Base-by-base conservation (phyloP, 2,113 vertebrate genomes). In the Toxotes chatareus region DNA sequence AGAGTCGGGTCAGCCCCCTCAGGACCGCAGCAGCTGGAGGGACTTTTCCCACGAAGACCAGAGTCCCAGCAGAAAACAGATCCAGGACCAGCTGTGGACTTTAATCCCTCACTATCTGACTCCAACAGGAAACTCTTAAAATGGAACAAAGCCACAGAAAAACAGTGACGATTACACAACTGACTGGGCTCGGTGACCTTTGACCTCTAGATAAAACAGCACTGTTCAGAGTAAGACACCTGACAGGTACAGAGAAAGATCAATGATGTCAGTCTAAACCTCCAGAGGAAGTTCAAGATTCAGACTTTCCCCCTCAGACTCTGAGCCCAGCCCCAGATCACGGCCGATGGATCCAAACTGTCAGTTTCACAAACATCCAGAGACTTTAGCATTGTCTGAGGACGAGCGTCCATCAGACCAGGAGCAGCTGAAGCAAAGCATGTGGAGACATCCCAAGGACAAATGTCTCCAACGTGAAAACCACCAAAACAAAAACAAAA, bases 21-120 rank as follows among this genome's bases (percentile, higher is more conserved):
- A 34, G 38, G 47, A 66, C 73, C 68, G 65, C 32, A 7, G 19
- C 8, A 19, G 76, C 72, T 55, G 76, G 61, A 64, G 31, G 7
- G 46, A 85, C 16, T 46, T 42, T 84, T 90, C 87, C 83, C 86
- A 90, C 57, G 77, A 70, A 81, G 60, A 38, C 42, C 53, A 51
- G 32, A 10, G 56, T 86, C 72, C 72, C 73, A 78, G 51, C 73
- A 23, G 60, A 69, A 57, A 79, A 74, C 56, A 57, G 57, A 55
- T 47, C 65, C 27, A 36, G 62, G 62, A 76, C 38, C 86, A 89
- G 90, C 86, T 85, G 87, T 75, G 83, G 83, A 72, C 62, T 69
- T 74, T 71, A 71, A 51, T 49, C 79, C 72, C 60, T 3, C 49
- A 3, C 44, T 62, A 67, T 76, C 84, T 27, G 42, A 27, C 19